Base-by-base conservation (phyloP, 1,140 invertebrate genomes). In the Leucophenga varia region DNA sequence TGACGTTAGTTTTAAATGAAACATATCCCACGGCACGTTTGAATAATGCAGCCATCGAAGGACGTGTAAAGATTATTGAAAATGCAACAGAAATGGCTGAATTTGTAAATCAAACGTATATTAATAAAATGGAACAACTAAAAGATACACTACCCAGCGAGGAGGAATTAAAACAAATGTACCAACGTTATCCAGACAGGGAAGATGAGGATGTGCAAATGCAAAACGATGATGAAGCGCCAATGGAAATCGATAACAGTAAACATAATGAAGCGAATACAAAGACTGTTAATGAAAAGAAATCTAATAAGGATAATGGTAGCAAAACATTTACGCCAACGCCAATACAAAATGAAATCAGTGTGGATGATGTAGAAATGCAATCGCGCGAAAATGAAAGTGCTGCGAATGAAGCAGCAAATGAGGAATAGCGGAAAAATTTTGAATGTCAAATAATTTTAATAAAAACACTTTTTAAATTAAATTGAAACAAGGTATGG, bases 61-160 rank as follows among this genome's bases (percentile, higher is more conserved):
- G 43, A 61, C 30, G 39, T 35, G 73, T 49, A 10, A 59, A 48
- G 31, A 59, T 81, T 2, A 84, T 93, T 2, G 79, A 87, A 54
- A 89, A 95, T 75, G 95, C 97, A 91, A 84, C 90, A 2, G 87
- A 95, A 52, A 95, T 96, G 89, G 90, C 91, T 1, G 85, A 90
- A 64, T 93, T 91, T 79, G 93, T 96, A 1, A 95, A 92, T 77
- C 86, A 93, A 59, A 85, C 92, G 71, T 97, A 96, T 70, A 84
- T 91, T 60, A 79, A 86, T 32, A 86, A 86, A 76, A 83, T 91
- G 32, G 84, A 86, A 51, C 74, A 78, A 14, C 73, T 87, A 35
- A 87, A 86, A 70, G 79, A 80, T 57, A 77, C 75, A 20, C 75
- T 79, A 44, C 69, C 69, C 4, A 60, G 43, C 0, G 57, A 55